Evolutionary conservation across 1,140 invertebrate species (phyloP), one percentile per base, ranked within the genome.

Genomic region (Euglossa dilemma): DNA sequence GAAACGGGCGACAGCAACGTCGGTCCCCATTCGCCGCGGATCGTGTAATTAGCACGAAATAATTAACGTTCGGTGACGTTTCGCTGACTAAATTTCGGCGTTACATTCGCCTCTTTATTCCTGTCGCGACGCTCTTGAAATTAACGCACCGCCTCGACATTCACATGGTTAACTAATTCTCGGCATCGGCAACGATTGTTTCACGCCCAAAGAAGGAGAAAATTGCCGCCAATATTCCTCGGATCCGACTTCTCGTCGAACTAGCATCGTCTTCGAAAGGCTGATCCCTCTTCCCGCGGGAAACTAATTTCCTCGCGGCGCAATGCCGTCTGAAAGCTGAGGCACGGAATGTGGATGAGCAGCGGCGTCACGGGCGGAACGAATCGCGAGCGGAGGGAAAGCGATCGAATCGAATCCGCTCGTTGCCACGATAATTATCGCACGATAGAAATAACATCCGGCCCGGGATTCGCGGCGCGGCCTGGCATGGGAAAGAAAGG

Each of bases 361-460:
- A n/a, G n/a, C n/a, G n/a, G n/a, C 47, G 11, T 23, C 36, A 36
- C 36, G 23, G 36, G n/a, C 43, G 64, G 43, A 67, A 67, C 64
- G 64, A 67, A 67, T 67, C 23, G 64, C 64, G 23, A 1, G 66
- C 43, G 28, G 23, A 45, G 50, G n/a, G 12, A 43, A 52, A 52
- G 12, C 18, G 8, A 23, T n/a, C 16, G 20, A 43, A 79, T 66
- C 57, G 85, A 87, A 87, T 85, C 70, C 78, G 66, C 69, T 85
- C 59, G 66, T 63, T 59, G 63, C 43, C 25, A 23, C 54, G 66
- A 79, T 87, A 85, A 87, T 87, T 87, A 81, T 66, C 59, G 67
- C 36, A 36, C n/a, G 63, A 45, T 36, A 52, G 79, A 87, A 61
- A 72, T 28, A 63, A 18, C 54, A 71, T 54, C 63, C 52, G 50